phyloP scores from a whole-genome alignment of 2,113 vertebrate genomes.

The Zosterops japonicus region DNA sequence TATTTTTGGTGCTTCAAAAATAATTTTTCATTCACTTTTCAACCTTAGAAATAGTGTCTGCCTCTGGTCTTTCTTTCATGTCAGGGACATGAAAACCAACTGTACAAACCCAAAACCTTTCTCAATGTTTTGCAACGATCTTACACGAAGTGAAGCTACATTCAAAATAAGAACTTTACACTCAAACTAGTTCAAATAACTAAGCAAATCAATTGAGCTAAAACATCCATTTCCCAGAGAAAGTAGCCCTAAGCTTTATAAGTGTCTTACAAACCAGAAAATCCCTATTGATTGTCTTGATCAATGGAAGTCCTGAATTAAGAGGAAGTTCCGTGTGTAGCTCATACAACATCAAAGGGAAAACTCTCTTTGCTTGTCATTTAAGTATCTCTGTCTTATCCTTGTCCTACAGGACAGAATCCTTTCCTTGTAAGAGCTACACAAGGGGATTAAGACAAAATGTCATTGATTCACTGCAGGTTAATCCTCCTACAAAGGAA shows the following conservation, averaged over 20 bases:
- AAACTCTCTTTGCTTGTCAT: not conserved
- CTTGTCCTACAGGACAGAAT: not conserved
- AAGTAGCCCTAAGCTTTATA: not conserved
- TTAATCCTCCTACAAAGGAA: not conserved
- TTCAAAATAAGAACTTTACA: not conserved
- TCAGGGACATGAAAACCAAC: not conserved
- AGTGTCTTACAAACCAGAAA: not conserved
- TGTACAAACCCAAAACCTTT: not conserved
- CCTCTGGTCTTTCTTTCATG: not conserved
- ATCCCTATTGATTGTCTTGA: not conserved
- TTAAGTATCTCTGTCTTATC: not conserved
- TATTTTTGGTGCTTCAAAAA: not conserved
- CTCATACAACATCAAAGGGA: not conserved
- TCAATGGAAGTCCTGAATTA: fast-evolving
- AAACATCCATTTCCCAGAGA: not conserved
- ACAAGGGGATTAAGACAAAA: not conserved
- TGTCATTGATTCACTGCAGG: not conserved
- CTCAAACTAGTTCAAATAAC: not conserved
- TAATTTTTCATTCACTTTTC: not conserved
- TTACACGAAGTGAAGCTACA: not conserved
- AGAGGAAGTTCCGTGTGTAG: not conserved
- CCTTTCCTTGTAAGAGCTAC: not conserved
- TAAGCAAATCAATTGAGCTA: not conserved
- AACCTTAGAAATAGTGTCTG: not conserved
- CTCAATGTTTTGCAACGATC: not conserved